Percentiles rank a stretch among this genome's conserved stretches.
Conservation (phyloP, 1,140 invertebrate genomes). For the Nilaparvata lugens region DNA sequence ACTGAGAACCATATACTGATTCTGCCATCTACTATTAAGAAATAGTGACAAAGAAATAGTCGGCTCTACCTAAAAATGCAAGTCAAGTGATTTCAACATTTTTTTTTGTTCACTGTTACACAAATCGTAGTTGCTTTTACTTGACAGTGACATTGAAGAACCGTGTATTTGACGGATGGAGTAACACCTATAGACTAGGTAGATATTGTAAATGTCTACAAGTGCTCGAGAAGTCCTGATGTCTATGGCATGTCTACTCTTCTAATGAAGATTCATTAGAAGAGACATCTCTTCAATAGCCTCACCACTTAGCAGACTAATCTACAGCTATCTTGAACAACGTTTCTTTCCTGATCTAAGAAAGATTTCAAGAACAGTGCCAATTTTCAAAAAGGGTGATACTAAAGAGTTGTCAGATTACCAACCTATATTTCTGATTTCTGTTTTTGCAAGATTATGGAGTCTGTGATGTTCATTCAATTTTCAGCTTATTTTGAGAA, state of each 20-base stretch:
- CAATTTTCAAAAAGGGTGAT: constrained; percentile 5
- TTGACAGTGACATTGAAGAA: neutral
- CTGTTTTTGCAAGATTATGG: neutral
- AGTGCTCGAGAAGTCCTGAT: neutral
- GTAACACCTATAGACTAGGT: neutral
- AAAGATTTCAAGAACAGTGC: neutral
- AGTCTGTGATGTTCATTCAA: too few species aligned
- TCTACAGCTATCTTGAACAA: neutral
- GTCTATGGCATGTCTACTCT: neutral
- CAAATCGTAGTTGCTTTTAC: too few species aligned
- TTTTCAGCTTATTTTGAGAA: too few species aligned
- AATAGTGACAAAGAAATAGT: too few species aligned
- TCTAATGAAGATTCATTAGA: neutral
- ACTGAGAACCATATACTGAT: too few species aligned
- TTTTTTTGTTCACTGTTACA: too few species aligned
- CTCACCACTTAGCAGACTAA: neutral
- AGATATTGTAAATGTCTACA: neutral
- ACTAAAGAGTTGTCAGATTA: neutral
- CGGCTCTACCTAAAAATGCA: neutral
- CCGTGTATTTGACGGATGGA: neutral
- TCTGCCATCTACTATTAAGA: too few species aligned
- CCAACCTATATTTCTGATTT: neutral
- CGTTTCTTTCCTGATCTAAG: neutral
- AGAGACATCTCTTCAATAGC: neutral
- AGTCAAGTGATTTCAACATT: neutral